Evolutionary conservation across 2,888 invertebrate genomes (phyloP), one percentile per base, ranked within the genome.

Genomic region (Watsonalla binaria): DNA sequence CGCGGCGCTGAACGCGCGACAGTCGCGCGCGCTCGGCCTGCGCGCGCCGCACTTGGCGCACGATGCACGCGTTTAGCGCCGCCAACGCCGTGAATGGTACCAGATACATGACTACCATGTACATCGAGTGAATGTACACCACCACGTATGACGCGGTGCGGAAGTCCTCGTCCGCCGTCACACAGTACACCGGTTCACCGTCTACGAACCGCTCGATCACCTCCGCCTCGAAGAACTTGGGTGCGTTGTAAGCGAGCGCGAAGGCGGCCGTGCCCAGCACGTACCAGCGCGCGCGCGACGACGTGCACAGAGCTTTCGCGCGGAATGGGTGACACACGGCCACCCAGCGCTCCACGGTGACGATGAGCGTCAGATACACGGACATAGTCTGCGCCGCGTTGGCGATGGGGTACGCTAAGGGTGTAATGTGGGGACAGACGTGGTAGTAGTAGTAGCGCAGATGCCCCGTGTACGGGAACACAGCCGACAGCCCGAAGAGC

Each of bases 41-140:
- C 42, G 98, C 98, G 67, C 95, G 94, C 61, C 97, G 93, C 61
- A 98, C 97, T 90, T 98, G 96, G 65, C 93, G 92, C 86, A 97
- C 97, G 74, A 99, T 98, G 80, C 96, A 95, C 55, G 95, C 93
- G 89, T 99, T 99, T 72, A 99, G 94, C 59, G 96, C 94, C 49
- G 97, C 96, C 66, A 99, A 92, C 60, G 96, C 94, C 54, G 95
- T 92, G 82, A 99, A 97, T 5, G 99, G 99, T 68, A 99, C 93
- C 69, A 97, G 93, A 84, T 98, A 98, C 93, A 98, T 97, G 70
- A 98, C 95, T 61, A 98, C 92, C 71, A 99, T 93, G 86, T 99
- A 98, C 88, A 98, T 92, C 96, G 98, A 98, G 79, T 97, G 95
- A 61, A 98, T 96, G 88, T 99, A 99, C 46, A 98, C 92, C 45